Evolutionary conservation across 2,888 invertebrate genomes (phyloP).

Genomic region (Drosophila prolongata): DNA sequence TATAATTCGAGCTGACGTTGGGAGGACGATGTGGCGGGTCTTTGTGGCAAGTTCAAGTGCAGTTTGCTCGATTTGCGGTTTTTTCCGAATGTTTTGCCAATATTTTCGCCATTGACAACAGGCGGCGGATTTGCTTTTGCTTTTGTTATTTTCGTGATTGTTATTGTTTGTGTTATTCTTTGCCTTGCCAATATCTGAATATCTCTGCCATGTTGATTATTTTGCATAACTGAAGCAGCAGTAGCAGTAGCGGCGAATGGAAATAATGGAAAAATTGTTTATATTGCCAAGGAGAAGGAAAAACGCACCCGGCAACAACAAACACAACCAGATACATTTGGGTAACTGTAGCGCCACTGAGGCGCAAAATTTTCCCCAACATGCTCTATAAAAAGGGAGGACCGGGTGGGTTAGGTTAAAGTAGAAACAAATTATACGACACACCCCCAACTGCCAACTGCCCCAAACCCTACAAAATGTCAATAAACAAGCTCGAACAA

Average conservation of each 20-base stretch:
- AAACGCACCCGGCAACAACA: conserved; percentile 44
- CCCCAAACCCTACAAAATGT: conserved; percentile 66
- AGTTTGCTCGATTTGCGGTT: conserved; percentile 54
- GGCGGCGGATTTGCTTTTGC: conserved; percentile 31
- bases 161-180: conserved; percentile 40
- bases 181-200: conserved; percentile 38
- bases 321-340: conserved; percentile 35
- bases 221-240: conserved; percentile 57
- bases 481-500: conserved; percentile 72
- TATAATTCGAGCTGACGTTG: conserved; percentile 67
- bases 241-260: conserved; percentile 26
- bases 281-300: conserved; percentile 31
- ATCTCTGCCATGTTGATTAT: conserved; percentile 38
- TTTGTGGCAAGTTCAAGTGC: conserved; percentile 76
- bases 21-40: conserved; percentile 54
- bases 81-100: conserved; percentile 74
- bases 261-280: conserved; percentile 51
- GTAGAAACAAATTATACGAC: conserved; percentile 78
- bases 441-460: conserved; percentile 46
- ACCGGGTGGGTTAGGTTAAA: conserved; percentile 57
- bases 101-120: conserved; percentile 73
- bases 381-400: conserved; percentile 11
- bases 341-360: conserved; percentile 66
- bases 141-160: conserved; percentile 29
- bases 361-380: conserved; percentile 72